Conservation (phyloP, 2,797 vertebrate genomes). For the Chaetophractus vellerosus region DNA sequence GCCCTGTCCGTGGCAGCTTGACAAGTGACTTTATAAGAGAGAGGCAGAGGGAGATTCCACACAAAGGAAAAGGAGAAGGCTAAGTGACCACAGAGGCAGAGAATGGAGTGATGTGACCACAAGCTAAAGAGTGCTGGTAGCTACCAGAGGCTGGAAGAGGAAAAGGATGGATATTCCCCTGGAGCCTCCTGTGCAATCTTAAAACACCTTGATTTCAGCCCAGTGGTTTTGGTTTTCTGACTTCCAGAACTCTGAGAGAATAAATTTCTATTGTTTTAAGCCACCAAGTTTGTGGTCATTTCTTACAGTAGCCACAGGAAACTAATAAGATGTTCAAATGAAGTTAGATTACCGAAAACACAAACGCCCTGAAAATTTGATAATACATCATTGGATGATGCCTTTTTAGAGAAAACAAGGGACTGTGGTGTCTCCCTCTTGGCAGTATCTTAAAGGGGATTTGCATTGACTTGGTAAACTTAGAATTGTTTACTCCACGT, state of each 20-base stretch:
- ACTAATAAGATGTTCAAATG: not conserved
- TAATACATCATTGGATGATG: not conserved
- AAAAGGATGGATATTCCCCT: not conserved
- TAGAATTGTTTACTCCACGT: not conserved
- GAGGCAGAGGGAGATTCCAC: not conserved
- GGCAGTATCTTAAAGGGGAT: not conserved
- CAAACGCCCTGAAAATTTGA: not conserved
- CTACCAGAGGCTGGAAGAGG: not conserved
- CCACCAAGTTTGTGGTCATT: not conserved
- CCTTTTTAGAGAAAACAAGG: not conserved
- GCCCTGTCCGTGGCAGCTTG: too few relatives aligned
- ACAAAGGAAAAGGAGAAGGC: not conserved
- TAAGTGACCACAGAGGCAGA: not conserved
- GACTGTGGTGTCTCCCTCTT: accelerated
- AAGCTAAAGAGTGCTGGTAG: not conserved
- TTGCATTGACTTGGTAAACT: constrained; percentile 4
- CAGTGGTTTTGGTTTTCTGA: not conserved
- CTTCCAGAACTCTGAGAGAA: not conserved
- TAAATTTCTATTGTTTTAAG: too few relatives aligned
- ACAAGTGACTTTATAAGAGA: not conserved
- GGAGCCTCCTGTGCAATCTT: too few relatives aligned
- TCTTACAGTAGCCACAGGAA: not conserved
- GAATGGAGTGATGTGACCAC: too few relatives aligned
- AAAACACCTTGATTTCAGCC: not conserved
- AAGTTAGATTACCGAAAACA: not conserved